Evolutionary conservation across 1,140 invertebrate genomes (phyloP).

Genomic region (Alviniconcha marisindica): DNA sequence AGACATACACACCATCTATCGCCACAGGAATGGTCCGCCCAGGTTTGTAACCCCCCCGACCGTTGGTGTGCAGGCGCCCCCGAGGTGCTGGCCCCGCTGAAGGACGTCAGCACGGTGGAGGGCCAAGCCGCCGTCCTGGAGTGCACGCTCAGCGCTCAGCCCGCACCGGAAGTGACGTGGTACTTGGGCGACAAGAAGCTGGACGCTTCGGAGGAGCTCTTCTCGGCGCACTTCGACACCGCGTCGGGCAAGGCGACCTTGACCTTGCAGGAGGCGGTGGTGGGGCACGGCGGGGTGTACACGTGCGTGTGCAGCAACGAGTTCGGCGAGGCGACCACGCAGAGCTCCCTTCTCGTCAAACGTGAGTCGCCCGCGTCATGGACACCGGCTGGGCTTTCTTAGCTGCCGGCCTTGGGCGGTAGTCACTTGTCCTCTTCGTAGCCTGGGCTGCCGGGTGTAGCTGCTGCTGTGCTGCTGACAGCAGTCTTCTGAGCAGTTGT

Average conservation of each 20-base stretch:
- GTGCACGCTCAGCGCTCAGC: constrained; percentile 53
- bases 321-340: constrained; percentile 59
- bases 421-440: too few relatives aligned
- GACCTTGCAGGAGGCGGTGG: constrained; percentile 42
- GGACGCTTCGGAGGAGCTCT: constrained; percentile 23
- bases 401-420: too few relatives aligned
- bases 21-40: too few relatives aligned
- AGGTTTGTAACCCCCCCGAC: too few relatives aligned
- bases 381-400: background rate
- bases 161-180: constrained; percentile 59
- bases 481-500: too few relatives aligned
- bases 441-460: too few relatives aligned
- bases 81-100: constrained; percentile 55
- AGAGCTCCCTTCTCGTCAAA: constrained; percentile 45
- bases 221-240: constrained; percentile 51
- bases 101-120: constrained; percentile 55
- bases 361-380: constrained; percentile 50
- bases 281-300: constrained; percentile 54
- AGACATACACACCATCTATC: background rate
- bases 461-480: too few relatives aligned
- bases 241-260: constrained; percentile 55
- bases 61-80: constrained; percentile 54
- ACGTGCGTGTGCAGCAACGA: constrained; percentile 60
- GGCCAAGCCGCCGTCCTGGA: constrained; percentile 54
- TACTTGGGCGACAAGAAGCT: constrained; percentile 50